These are phyloP conservation scores for Chunga burmeisteri DNA, from an alignment of 2,113 vertebrate species.

Conservation along the genomic window DNA sequence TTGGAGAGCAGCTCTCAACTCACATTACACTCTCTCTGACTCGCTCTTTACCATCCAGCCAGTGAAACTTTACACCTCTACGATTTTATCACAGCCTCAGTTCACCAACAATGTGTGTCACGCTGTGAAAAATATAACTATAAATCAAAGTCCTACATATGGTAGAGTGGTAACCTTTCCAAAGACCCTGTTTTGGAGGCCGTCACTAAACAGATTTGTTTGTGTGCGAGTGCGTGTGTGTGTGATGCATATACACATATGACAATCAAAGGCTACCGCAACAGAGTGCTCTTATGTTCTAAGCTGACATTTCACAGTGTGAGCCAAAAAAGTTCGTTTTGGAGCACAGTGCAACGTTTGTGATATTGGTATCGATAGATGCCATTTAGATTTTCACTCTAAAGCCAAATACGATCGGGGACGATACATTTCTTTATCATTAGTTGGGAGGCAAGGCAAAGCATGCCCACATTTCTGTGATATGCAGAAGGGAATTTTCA, in stretches of 20 bases:
- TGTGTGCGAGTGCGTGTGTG: neutral
- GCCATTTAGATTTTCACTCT: neutral
- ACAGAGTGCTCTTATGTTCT: neutral
- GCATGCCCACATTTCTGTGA: neutral
- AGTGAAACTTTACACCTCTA: constrained; percentile 71
- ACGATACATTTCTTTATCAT: neutral
- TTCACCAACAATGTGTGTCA: constrained; percentile 61
- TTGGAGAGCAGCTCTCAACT: constrained; percentile 62
- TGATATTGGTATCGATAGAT: neutral
- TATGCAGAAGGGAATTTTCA: neutral
- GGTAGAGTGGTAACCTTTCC: neutral
- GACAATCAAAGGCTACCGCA: constrained; percentile 16
- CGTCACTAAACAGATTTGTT: neutral
- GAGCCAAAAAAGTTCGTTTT: neutral
- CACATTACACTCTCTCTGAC: constrained; percentile 51
- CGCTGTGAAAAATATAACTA: constrained; percentile 63
- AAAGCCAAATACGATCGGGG: neutral
- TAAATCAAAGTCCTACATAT: constrained; percentile 62
- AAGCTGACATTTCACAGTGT: neutral
- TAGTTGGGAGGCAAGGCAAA: neutral
- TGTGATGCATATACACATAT: neutral
- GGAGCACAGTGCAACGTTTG: neutral
- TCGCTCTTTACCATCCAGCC: constrained; percentile 57
- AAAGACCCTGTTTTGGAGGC: constrained; percentile 5
- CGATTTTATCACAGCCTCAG: constrained; percentile 64